Conservation (phyloP, 2,113 vertebrate genomes). For the Cheirogaleus medius region DNA sequence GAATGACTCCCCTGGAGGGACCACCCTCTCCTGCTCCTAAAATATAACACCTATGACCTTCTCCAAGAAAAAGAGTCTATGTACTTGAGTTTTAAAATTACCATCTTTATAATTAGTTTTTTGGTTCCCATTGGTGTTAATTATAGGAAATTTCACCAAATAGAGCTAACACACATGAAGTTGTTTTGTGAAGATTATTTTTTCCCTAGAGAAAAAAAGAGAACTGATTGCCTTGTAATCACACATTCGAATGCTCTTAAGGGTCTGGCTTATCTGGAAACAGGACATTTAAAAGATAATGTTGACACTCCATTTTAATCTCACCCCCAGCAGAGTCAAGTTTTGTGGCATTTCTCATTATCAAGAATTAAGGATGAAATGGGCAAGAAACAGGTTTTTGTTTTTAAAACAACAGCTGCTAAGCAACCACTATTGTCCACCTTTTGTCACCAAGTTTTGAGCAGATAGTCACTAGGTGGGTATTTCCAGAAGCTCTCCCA, state of each 20-base stretch:
- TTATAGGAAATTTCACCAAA: background rate
- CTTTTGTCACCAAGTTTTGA: constrained; percentile 10
- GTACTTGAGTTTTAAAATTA: background rate
- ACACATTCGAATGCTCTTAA: background rate
- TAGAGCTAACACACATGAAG: background rate
- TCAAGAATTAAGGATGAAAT: constrained; percentile 45
- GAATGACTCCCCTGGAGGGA: background rate
- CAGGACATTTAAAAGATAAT: constrained; percentile 50
- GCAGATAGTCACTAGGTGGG: background rate
- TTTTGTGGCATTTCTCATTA: constrained; percentile 45
- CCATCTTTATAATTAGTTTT: background rate
- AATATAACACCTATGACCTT: background rate
- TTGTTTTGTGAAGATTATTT: constrained; percentile 16
- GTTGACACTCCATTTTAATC: constrained; percentile 41
- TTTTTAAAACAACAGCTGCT: constrained; percentile 41
- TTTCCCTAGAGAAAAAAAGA: background rate
- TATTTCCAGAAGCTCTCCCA: background rate
- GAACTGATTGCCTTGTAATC: background rate
- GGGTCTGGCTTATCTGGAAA: constrained; percentile 43
- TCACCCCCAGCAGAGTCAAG: background rate
- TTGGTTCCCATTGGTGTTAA: background rate
- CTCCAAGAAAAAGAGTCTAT: background rate
- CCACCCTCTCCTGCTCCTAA: background rate
- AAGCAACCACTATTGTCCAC: background rate
- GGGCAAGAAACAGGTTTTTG: constrained; percentile 27